Evolutionary conservation across 2,888 invertebrate genomes (phyloP), one percentile per base, ranked within the genome.

Genomic region (Plagodis pulveraria): DNA sequence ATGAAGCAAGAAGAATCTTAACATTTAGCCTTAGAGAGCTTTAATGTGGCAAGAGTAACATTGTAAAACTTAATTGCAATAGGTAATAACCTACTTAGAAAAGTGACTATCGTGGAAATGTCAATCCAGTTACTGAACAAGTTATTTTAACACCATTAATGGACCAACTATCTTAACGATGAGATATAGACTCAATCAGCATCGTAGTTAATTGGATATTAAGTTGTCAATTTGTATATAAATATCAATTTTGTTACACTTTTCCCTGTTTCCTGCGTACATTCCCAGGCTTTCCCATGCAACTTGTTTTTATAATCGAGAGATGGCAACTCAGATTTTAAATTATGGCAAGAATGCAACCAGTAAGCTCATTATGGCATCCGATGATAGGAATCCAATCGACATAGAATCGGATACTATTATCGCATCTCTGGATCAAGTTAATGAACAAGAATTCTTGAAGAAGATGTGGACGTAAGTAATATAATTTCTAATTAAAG

Each of bases 281-380:
- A 55, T 68, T 68, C 66, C 57, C 64, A 66, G 10, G 58, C 68
- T 68, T 68, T 68, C 68, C 57, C 56, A 41, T 6, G 45, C 10
- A 34, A 58, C 62, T 41, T 32, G 62, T 57, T 58, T 56, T 57
- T 47, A 10, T 40, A 57, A 61, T 50, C 36, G 47, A 36, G 33
- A 54, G 38, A 58, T 54, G 50, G 55, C 49, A 46, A 60, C 6
- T 49, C 38, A 41, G 60, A 61, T 56, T 56, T 56, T 6, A 42
- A 56, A 61, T 50, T 48, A 36, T 35, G 43, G 41, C 50, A 55
- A 55, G 50, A 50, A 59, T 59, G 59, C 8, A 32, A 55, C 32
- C 40, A 50, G n/a, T 38, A 11, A 40, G n/a, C 50, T 59, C 50
- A 40, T 51, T 59, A 59, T 55, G 40, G 59, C 47, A 48, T 55